A percentile compares a stretch with the other conserved stretches of the same genome.
phyloP scores from a whole-genome alignment of 2,888 invertebrate species.

The Cartodere bifasciata region DNA sequence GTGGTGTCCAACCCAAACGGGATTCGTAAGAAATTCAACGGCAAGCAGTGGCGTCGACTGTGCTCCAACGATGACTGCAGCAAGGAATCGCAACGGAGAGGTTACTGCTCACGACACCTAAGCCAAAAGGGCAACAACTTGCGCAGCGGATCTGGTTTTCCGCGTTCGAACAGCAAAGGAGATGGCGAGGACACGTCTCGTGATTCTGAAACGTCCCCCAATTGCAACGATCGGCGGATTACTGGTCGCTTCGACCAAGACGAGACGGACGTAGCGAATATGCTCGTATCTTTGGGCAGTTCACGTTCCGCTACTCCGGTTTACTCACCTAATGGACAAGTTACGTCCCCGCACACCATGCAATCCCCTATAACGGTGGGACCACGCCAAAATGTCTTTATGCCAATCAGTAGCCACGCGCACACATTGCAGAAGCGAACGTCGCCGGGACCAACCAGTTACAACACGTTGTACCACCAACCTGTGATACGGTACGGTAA shows the following conservation, averaged over 20 bases:
- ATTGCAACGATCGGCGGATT: conserved; percentile 57
- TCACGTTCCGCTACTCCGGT: conserved; percentile 89
- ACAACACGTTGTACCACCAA: conserved; percentile 30
- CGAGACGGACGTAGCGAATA: conserved; percentile 93
- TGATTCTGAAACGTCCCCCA: conserved; percentile 82
- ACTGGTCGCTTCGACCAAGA: conserved; percentile 82
- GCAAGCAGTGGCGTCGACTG: conserved; percentile 96
- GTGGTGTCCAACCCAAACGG: conserved; percentile 89
- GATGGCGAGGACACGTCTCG: conserved; percentile 79
- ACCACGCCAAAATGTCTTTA: conserved; percentile 76
- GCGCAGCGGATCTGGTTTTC: conserved; percentile 34
- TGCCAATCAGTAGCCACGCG: conserved; percentile 67
- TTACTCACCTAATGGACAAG: conserved; percentile 63
- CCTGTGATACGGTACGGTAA: conserved; percentile 35
- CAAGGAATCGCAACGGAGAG: conserved; percentile 93
- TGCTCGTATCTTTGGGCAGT: conserved; percentile 88
- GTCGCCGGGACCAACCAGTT: conserved; percentile 34
- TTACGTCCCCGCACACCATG: conserved; percentile 52
- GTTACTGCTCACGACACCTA: conserved; percentile 93
- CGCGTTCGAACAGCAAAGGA: conserved; percentile 44
- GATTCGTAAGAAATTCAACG: conserved; percentile 97
- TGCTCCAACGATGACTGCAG: conserved; percentile 90
- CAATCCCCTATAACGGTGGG: conserved; percentile 58
- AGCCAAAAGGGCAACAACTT: conserved; percentile 67
- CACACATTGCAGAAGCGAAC: conserved; percentile 35